phyloP scores from a whole-genome alignment of 2,113 vertebrate species.

The Gnathonemus longibarbis region DNA sequence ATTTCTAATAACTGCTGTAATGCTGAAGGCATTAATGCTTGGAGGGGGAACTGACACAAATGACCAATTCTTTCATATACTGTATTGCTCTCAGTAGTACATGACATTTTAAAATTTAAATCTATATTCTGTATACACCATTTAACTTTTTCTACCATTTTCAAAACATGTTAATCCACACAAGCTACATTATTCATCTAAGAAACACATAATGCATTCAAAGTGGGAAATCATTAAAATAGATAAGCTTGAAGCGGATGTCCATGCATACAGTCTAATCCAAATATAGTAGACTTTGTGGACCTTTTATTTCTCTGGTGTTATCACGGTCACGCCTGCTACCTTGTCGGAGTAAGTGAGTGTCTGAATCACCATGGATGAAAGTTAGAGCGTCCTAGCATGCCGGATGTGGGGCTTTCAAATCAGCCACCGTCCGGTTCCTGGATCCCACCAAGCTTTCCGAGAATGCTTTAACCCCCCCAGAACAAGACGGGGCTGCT shows the following conservation, averaged over 20 bases:
- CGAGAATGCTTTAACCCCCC: constrained; percentile 39
- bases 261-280: not conserved
- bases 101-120: not conserved
- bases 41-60: not conserved
- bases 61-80: not conserved
- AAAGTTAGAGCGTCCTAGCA: constrained; percentile 45
- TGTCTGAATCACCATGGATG: constrained; percentile 55
- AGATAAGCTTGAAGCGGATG: not conserved
- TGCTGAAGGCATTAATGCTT: not conserved
- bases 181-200: not conserved
- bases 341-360: not conserved
- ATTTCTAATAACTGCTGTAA: not conserved
- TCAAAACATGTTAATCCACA: not conserved
- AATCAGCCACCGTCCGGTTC: constrained; percentile 40
- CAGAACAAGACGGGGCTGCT: constrained; percentile 33
- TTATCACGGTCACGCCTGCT: not conserved
- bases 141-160: not conserved
- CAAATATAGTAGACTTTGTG: not conserved
- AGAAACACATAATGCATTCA: not conserved
- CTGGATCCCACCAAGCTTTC: constrained; percentile 23
- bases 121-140: not conserved
- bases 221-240: not conserved
- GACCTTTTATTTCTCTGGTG: not conserved
- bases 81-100: not conserved
- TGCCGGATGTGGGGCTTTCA: constrained; percentile 63